phyloP scores from a whole-genome alignment of 2,888 invertebrate species.

The Acronicta aceris region DNA sequence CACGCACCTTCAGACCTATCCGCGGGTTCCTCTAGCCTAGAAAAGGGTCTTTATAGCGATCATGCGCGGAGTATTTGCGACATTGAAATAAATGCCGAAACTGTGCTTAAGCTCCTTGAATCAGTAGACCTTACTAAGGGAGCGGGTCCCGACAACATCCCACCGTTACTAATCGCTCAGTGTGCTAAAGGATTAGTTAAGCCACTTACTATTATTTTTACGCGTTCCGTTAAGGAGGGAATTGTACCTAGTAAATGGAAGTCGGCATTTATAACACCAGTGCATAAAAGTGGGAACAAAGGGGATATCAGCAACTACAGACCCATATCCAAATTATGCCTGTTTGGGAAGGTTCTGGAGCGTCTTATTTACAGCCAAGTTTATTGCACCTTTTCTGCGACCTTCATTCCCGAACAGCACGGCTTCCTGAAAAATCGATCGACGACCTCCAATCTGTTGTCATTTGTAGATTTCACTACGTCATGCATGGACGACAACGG shows the following conservation, averaged over 20 bases:
- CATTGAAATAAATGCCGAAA: not conserved
- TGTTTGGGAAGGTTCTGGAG: not conserved
- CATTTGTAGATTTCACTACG: no score
- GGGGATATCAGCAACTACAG: not conserved
- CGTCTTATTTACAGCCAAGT: no score
- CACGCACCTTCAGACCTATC: not conserved
- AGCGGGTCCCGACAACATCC: not conserved
- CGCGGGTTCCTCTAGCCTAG: not conserved
- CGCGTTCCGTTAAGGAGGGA: not conserved
- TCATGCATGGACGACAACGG: no score
- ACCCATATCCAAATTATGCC: not conserved
- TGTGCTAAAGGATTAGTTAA: not conserved
- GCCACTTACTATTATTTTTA: not conserved
- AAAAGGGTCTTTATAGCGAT: not conserved
- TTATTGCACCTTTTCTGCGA: no score
- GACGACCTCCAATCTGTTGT: no score
- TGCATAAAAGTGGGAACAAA: not conserved
- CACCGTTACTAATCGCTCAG: not conserved
- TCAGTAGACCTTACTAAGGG: not conserved
- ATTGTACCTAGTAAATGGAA: not conserved
- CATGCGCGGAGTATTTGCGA: not conserved
- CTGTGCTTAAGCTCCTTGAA: not conserved
- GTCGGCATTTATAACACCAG: not conserved
- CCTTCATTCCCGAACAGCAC: no score
- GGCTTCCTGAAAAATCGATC: no score